Base-by-base conservation (phyloP, 2,797 vertebrate genomes). In the Coranthus polyacanthus region DNA sequence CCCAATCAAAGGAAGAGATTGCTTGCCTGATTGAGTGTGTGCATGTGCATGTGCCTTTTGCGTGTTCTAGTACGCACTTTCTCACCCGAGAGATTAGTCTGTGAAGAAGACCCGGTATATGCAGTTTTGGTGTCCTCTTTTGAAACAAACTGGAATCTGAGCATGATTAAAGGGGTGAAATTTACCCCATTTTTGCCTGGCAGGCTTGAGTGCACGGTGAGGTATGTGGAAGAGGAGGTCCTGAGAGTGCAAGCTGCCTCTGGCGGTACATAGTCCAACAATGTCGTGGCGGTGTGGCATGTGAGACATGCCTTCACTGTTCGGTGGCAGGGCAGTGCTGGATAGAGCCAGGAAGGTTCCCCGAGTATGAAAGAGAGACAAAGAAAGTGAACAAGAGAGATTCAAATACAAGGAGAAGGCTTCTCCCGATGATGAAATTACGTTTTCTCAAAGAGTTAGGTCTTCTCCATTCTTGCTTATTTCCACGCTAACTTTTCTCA, bases 261-360 rank as follows among this genome's bases (percentile, higher is more conserved):
- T 82, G 78, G 89, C 83, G 81, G 84, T 62, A 84, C 86, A 81
- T 83, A 64, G 72, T 84, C 86, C 80, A 84, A 66, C 34, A 51
- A 82, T 89, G 86, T 58, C 62, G 76, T 78, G 75, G 85, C 70
- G 74, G 83, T 87, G 86, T 91, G 92, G 90, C 88, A 91, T 92
- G 86, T 85, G 75, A 91, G 86, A 88, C 85, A 83, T 83, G 88
- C 88, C 87, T 86, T 91, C 83, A 87, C 69, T 67, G 72, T 85
- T 79, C 75, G 57, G 75, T 84, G 78, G 83, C 69, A 55, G 75
- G 82, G 68, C 64, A 29, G 58, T 37, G 10, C 80, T 88, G 79
- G 89, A 89, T 85, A 79, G 79, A 68, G 56, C 72, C 63, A 45
- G 80, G 78, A 82, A 85, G 78, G 81, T 78, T 84, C 84, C 86